These are phyloP conservation scores for Mythimna lalbum DNA, from an alignment of 2,888 invertebrate genomes.

Conservation along the genomic window DNA sequence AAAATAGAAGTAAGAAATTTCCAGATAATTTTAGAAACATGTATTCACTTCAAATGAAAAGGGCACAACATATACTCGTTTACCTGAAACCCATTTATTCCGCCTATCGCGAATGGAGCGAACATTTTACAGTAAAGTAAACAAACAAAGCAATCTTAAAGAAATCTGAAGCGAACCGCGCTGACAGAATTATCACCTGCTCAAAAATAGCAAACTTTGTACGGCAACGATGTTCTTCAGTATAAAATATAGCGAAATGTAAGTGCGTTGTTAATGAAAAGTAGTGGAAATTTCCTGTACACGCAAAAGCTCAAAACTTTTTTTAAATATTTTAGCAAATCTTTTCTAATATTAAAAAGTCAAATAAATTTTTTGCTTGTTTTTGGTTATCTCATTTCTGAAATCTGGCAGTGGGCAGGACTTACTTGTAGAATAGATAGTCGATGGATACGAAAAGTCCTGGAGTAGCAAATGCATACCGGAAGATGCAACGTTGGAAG, in stretches of 20 bases:
- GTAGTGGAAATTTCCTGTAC: conserved; percentile 17
- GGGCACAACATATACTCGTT: neutral
- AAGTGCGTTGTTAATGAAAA: conserved; percentile 15
- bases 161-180: conserved; percentile 24
- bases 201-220: conserved; percentile 33
- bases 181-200: conserved; percentile 37
- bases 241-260: conserved; percentile 28
- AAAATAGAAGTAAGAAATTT: neutral
- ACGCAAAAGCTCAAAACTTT: neutral
- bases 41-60: neutral
- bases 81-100: conserved; percentile 14
- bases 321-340: neutral
- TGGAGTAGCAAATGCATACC: too few species aligned
- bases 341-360: neutral
- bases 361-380: too few species aligned
- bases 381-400: too few species aligned
- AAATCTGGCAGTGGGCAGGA: too few species aligned
- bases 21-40: conserved; percentile 4
- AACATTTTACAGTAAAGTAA: conserved; percentile 39
- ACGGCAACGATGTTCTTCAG: conserved; percentile 3
- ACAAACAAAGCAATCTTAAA: conserved; percentile 41
- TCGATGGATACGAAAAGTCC: too few species aligned
- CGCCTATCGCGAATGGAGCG: neutral
- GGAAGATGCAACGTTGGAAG: too few species aligned
- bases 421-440: too few species aligned